Percentiles rank a stretch among this genome's conserved stretches.
Conservation (phyloP, 2,113 vertebrate species). For the Psophia crepitans region DNA sequence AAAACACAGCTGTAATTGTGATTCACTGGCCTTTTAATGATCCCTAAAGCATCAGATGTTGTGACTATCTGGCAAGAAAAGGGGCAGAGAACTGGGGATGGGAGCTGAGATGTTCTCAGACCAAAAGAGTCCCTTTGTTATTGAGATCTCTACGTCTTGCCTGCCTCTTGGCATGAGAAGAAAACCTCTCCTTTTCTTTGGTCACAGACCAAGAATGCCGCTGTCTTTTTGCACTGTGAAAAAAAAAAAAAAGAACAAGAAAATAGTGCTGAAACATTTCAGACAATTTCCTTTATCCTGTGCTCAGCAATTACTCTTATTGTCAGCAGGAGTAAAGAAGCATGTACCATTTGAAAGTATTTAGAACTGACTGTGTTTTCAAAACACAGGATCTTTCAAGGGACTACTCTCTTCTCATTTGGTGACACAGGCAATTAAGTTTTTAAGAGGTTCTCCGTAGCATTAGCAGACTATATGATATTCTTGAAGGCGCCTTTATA, state of each 20-base stretch:
- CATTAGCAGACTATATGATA: conserved; percentile 24
- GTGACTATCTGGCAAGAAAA: neutral
- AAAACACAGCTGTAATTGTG: neutral
- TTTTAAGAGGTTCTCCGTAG: conserved; percentile 42
- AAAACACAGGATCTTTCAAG: conserved; percentile 25
- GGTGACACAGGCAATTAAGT: conserved; percentile 52
- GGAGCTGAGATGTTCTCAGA: neutral
- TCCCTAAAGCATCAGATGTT: neutral
- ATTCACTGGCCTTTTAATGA: neutral
- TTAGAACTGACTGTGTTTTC: conserved; percentile 14
- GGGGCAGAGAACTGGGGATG: neutral
- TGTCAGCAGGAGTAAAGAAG: conserved; percentile 33
- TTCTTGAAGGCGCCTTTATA: conserved; percentile 2
- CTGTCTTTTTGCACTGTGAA: neutral
- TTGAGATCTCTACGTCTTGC: neutral
- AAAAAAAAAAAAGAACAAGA: neutral
- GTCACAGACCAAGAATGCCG: neutral
- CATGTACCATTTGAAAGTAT: neutral
- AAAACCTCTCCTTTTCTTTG: neutral
- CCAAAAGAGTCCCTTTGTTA: neutral
- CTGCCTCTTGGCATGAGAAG: neutral
- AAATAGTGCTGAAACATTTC: neutral
- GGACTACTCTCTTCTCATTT: conserved; percentile 19
- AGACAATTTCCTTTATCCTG: conserved; percentile 1
- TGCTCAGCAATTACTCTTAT: conserved; percentile 10